Evolutionary conservation across 2,888 invertebrate species (phyloP).

Genomic region (Thysanoteuthis rhombus): DNA sequence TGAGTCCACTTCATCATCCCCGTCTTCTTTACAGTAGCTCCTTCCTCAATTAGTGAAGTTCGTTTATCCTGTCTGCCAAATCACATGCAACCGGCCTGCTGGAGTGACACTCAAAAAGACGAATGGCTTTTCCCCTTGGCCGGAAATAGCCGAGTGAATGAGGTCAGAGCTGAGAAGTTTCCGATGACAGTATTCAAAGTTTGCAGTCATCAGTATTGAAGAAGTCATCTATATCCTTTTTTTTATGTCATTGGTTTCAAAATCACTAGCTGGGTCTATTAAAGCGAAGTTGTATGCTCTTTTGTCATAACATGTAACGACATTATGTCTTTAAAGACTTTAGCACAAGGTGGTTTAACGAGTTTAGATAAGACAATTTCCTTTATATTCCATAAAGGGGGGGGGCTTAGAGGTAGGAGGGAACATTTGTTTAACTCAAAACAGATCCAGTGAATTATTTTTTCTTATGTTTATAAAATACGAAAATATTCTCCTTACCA

Average conservation of each 20-base stretch:
- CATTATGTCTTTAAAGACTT: background rate
- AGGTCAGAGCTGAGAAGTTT: background rate
- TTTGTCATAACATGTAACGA: background rate
- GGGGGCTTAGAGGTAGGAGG: too few species aligned
- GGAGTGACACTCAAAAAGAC: slow-evolving; percentile 24
- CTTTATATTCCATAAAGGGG: background rate
- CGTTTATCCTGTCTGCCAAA: background rate
- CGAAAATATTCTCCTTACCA: background rate
- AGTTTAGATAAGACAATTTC: background rate
- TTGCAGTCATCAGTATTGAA: background rate
- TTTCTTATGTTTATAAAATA: background rate
- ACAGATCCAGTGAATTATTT: background rate
- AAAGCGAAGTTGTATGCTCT: background rate
- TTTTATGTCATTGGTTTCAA: background rate
- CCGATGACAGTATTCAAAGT: background rate
- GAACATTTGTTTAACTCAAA: background rate
- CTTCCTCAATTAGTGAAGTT: background rate
- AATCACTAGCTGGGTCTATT: background rate
- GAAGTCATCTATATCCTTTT: background rate
- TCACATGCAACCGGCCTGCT: slow-evolving; percentile 18
- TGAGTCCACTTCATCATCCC: background rate
- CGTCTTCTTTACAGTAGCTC: background rate
- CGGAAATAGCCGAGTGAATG: slow-evolving; percentile 14
- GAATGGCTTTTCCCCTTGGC: background rate
- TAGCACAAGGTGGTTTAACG: background rate